These are phyloP conservation scores for Microcaecilia unicolor DNA, from an alignment of 2,797 vertebrate genomes.

Conservation along the genomic window DNA sequence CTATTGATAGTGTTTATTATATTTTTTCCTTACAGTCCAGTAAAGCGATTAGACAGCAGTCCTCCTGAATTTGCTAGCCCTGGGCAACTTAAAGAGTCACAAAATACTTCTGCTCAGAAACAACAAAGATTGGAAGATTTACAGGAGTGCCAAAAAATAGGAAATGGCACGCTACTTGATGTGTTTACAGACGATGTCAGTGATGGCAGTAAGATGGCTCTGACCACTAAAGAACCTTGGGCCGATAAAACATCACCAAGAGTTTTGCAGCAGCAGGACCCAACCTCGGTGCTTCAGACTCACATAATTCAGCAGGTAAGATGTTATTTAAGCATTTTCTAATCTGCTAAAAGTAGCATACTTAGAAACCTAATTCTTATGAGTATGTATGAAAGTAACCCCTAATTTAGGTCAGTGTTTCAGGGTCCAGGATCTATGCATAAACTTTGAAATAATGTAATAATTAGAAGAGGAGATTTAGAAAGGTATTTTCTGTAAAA, in stretches of 20 bases:
- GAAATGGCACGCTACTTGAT: conserved; percentile 14
- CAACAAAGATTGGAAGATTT: not conserved
- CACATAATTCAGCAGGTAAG: conserved; percentile 41
- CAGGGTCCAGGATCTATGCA: no score
- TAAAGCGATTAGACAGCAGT: conserved; percentile 22
- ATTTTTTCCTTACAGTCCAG: conserved; percentile 18
- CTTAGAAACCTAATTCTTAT: no score
- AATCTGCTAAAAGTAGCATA: no score
- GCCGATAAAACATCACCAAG: conserved; percentile 27
- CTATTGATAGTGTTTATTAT: no score
- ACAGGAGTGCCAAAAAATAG: conserved; percentile 6
- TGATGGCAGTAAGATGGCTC: not conserved
- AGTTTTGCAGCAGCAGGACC: conserved; percentile 16
- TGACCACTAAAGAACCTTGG: conserved; percentile 13
- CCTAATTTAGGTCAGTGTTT: no score
- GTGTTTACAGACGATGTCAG: not conserved
- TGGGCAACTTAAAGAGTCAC: conserved; percentile 8
- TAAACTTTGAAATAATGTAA: no score
- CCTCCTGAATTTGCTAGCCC: conserved; percentile 17
- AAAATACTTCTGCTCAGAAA: conserved; percentile 7
- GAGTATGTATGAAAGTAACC: no score
- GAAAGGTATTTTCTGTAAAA: no score
- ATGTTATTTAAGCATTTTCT: not conserved
- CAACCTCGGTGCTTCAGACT: conserved; percentile 9
- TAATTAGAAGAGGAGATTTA: no score